Evolutionary conservation across 2,888 invertebrate genomes (phyloP), one percentile per base, ranked within the genome.

Genomic region (Achlya flavicornis): DNA sequence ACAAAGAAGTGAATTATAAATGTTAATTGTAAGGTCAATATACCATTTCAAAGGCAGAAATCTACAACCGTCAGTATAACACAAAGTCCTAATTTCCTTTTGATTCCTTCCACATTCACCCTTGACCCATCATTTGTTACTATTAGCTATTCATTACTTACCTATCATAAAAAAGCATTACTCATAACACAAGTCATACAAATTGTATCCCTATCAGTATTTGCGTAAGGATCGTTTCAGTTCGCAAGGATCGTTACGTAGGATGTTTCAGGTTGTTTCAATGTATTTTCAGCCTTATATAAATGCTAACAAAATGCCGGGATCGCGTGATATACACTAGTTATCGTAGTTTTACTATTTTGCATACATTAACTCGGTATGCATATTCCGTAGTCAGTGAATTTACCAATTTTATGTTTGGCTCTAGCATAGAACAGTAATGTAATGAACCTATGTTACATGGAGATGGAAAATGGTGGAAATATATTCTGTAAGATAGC

Each of bases 271-370:
- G 63, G 62, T 35, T 58, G 64, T 63, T 46, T 41, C 66, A 57
- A 68, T 70, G 72, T 78, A 82, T 82, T 85, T 69, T 77, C 81
- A 79, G 77, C 78, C 78, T 86, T 88, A 88, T 90, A 88, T 90
- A 87, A 90, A 91, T 90, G 90, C 80, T 90, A 90, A 91, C 91
- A 90, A 92, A 93, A 93, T 92, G 92, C 88, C 78, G 81, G 85
- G 83, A 87, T 93, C 84, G 92, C 92, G 92, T 93, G 92, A 85
- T 87, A 84, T 81, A 78, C 76, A 74, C 80, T 88, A 92, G 88
- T 92, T 92, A 91, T 81, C 84, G 83, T 87, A 83, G 80, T 84
- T 85, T 85, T 83, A 86, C 86, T 91, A 90, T 90, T 93, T 92
- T 91, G 92, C 92, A 92, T 92, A 91, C 85, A 90, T 92, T 90